A percentile compares a stretch with the other conserved stretches of the same genome.
These are phyloP conservation scores for Geodia barretti DNA, from an alignment of 37 sponge, comb jelly and placozoan species.

Conservation along the genomic window DNA sequence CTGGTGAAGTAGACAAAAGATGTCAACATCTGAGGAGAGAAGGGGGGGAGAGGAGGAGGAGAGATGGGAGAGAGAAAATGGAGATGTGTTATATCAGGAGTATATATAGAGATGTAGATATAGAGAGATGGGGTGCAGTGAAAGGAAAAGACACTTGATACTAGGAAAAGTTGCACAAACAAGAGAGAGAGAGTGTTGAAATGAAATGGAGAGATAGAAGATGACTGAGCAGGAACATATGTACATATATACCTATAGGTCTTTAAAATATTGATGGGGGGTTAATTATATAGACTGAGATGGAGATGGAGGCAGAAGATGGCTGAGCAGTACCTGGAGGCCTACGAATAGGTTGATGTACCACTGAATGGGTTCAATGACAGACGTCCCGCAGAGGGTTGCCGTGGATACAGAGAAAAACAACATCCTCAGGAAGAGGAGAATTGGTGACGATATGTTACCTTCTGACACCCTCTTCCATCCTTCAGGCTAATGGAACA, in stretches of 20 bases:
- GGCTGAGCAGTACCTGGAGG: conserved; percentile 53
- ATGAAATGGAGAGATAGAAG: too few species aligned
- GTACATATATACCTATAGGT: too few species aligned
- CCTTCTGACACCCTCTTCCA: neutral
- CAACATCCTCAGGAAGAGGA: conserved; percentile 61
- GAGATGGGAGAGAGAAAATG: neutral
- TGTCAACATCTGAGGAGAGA: conserved; percentile 65
- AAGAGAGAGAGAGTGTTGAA: too few species aligned
- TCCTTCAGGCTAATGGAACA: neutral
- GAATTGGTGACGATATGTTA: neutral
- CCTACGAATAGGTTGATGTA: conserved; percentile 23
- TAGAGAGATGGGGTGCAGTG: too few species aligned
- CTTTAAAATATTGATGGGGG: too few species aligned
- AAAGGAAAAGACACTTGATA: too few species aligned
- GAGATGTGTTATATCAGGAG: neutral
- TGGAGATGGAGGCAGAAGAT: neutral
- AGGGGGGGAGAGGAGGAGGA: neutral
- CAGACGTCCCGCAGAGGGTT: conserved; percentile 80
- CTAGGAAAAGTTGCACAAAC: too few species aligned
- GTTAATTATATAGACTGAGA: neutral
- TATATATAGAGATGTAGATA: too few species aligned
- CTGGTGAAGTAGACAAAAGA: conserved; percentile 90
- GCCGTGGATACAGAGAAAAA: conserved; percentile 83
- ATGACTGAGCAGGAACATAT: too few species aligned
- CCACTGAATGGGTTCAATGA: conserved; percentile 51